Evolutionary conservation across 1,140 invertebrate genomes (phyloP).

Genomic region (Diuraphis noxia): DNA sequence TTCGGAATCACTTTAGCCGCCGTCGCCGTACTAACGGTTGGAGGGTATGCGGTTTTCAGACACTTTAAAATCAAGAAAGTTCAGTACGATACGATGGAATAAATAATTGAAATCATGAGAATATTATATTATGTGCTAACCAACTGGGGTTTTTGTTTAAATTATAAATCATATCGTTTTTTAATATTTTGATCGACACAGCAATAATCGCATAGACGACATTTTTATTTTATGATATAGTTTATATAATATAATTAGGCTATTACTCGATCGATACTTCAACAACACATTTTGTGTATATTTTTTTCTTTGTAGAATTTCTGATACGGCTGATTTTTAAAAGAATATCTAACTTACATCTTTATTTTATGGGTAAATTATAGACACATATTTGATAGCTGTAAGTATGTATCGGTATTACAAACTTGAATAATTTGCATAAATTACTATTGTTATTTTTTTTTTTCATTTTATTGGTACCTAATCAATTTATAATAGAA

Average conservation of each 20-base stretch:
- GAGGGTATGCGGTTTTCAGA: slow-evolving; percentile 83
- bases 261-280: neutral
- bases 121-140: neutral
- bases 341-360: neutral
- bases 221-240: neutral
- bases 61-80: slow-evolving; percentile 88
- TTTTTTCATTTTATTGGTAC: neutral
- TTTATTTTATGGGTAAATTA: neutral
- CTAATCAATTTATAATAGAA: no score
- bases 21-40: slow-evolving; percentile 75
- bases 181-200: neutral
- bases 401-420: neutral
- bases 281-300: neutral
- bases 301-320: neutral
- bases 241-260: neutral
- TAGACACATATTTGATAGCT: neutral
- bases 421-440: neutral
- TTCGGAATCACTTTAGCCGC: slow-evolving; percentile 84
- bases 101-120: slow-evolving; percentile 58
- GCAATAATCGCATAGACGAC: neutral
- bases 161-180: neutral
- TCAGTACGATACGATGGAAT: slow-evolving; percentile 91
- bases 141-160: neutral
- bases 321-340: neutral
- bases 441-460: neutral